Base-by-base conservation (phyloP, 2,113 vertebrate genomes). In the Perca fluviatilis region DNA sequence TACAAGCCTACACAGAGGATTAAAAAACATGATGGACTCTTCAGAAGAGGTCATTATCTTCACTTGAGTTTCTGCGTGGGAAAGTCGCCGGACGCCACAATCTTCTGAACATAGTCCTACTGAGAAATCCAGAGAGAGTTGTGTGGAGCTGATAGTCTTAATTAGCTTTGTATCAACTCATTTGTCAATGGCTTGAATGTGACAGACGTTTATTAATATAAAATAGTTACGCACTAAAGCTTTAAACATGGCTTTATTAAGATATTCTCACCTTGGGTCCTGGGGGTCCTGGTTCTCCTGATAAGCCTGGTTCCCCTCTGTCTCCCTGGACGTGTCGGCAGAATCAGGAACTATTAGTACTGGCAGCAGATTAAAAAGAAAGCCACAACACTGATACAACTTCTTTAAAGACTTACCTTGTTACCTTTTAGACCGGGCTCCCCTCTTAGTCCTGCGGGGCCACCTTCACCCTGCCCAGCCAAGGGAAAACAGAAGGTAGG, bases 321-420 rank as follows among this genome's bases (percentile, higher is more conserved):
- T 95, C 94, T 76, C 96, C 95, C 96, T 96, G 74, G n/a, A 74
- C 18, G 33, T 51, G 65, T 10, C 18, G 65, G 14, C 15, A 72
- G 16, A 74, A 61, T 15, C 65, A 66, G 36, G 23, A 58, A 54
- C 5, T 33, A 5, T 79, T 9, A 80, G 9, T 27, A 23, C 30
- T 23, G 11, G 1, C 25, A 61, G 0, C 7, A 56, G 1, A 73
- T 65, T 0, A 36, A 1, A 63, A 43, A 27, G 27, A 60, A 79
- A 66, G 13, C 33, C 19, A 49, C 54, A 25, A 7, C 7, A 51
- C 2, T 25, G 9, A 82, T 63, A 25, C 25, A 63, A 12, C 7
- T 40, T 33, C 2, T 72, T n/a, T 36, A 14, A 51, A 3, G 56
- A 83, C 84, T 82, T 43, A 95, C 96, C 84, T 87, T 89, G 50